A percentile compares a stretch with the other conserved stretches of the same genome.
phyloP scores from a whole-genome alignment of 2,797 vertebrate genomes.

The Melanotaenia parkinsoni region DNA sequence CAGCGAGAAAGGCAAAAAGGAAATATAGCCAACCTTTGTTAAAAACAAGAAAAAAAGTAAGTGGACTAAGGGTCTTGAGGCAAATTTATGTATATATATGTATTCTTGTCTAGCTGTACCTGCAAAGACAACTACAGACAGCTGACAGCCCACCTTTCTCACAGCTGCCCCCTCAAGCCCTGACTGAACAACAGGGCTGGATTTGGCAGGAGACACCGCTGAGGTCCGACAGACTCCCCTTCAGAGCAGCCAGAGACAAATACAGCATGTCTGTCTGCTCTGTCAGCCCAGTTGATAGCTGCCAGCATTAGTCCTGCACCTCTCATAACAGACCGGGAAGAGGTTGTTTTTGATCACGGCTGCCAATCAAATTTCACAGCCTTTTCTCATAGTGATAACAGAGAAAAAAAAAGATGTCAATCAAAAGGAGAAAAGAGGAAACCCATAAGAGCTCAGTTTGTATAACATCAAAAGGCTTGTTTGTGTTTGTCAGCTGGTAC shows the following conservation, averaged over 20 bases:
- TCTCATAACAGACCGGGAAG: constrained; percentile 29
- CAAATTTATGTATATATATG: background rate
- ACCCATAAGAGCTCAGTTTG: constrained; percentile 32
- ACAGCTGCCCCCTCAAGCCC: constrained; percentile 45
- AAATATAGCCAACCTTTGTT: constrained; percentile 28
- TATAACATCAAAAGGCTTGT: constrained; percentile 46
- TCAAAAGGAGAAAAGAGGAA: constrained; percentile 18
- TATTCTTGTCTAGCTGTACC: constrained; percentile 35
- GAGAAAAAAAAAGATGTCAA: constrained; percentile 18
- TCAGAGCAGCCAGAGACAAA: constrained; percentile 49
- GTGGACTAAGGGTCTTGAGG: constrained; percentile 31
- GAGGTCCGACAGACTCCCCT: constrained; percentile 45
- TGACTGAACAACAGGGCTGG: constrained; percentile 32
- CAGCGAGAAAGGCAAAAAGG: constrained; percentile 7
- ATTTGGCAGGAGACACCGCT: constrained; percentile 47
- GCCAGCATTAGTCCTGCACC: constrained; percentile 36
- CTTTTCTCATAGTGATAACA: constrained; percentile 26
- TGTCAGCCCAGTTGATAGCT: constrained; percentile 53
- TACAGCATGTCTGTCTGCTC: constrained; percentile 41
- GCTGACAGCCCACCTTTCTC: constrained; percentile 52
- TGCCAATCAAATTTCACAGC: constrained; percentile 60
- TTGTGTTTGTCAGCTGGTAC: constrained; percentile 48
- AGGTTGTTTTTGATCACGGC: constrained; percentile 41
- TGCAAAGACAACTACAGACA: constrained; percentile 38
- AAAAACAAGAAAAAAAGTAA: constrained; percentile 45